phyloP scores from a whole-genome alignment of 2,797 vertebrate genomes.

The Pantherophis vulpinus region DNA sequence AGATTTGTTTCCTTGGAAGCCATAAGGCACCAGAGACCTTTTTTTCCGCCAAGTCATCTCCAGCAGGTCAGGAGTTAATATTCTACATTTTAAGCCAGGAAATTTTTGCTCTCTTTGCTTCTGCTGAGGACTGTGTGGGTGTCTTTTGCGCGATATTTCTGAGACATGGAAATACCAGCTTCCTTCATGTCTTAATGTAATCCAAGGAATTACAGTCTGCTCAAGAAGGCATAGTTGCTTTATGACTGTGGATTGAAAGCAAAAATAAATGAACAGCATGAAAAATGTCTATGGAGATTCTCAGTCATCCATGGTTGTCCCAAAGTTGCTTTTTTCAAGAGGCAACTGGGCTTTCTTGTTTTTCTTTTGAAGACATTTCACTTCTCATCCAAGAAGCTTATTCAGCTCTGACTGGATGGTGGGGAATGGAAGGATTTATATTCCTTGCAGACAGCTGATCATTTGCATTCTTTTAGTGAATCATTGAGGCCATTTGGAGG shows the following conservation, averaged over 20 bases:
- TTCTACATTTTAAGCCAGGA: not conserved
- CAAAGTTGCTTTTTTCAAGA: not conserved
- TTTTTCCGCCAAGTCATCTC: not conserved
- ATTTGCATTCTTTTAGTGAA: too few species aligned
- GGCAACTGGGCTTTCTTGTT: not conserved
- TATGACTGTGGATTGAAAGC: not conserved
- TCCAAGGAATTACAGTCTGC: not conserved
- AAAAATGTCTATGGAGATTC: not conserved
- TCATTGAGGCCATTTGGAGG: too few species aligned
- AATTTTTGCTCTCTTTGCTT: not conserved
- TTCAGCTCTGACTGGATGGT: not conserved
- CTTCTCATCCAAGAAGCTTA: not conserved
- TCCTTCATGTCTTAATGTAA: not conserved
- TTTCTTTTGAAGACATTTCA: not conserved
- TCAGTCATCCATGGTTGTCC: not conserved
- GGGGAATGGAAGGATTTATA: not conserved
- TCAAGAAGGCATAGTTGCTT: not conserved
- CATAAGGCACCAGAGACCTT: not conserved
- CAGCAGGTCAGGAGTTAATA: not conserved
- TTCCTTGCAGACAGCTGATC: too few species aligned
- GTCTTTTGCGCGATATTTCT: not conserved
- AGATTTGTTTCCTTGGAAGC: conserved; percentile 19
- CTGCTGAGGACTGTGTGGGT: conserved; percentile 1
- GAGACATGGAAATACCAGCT: conserved; percentile 19
- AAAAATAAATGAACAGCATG: not conserved